Evolutionary conservation across 2,797 vertebrate genomes (phyloP).

Genomic region (Myoxocephalus aenaeus): DNA sequence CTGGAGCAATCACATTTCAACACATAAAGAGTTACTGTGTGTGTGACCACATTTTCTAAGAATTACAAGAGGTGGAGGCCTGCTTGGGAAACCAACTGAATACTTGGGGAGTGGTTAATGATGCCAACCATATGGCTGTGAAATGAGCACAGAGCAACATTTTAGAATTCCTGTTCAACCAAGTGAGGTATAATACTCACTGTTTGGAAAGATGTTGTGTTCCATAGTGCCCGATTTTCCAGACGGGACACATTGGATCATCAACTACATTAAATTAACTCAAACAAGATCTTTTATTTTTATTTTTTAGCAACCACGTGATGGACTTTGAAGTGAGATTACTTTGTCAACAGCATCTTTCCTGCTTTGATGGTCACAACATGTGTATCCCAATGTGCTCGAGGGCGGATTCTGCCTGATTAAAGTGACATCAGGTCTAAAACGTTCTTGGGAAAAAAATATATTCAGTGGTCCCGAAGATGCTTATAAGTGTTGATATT

Average conservation of each 20-base stretch:
- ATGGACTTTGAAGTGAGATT: slow-evolving; percentile 2
- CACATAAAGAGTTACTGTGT: slow-evolving; percentile 60
- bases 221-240: neutral
- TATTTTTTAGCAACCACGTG: no score
- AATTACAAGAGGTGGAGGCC: slow-evolving; percentile 66
- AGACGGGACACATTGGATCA: slow-evolving; percentile 18
- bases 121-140: slow-evolving; percentile 70
- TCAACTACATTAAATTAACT: slow-evolving; percentile 14
- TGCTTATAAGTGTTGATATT: slow-evolving; percentile 33
- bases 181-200: slow-evolving; percentile 44
- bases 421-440: slow-evolving; percentile 1
- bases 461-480: slow-evolving; percentile 23
- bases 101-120: slow-evolving; percentile 68
- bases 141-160: slow-evolving; percentile 52
- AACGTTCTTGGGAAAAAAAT: slow-evolving; percentile 23
- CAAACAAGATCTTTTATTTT: slow-evolving; percentile 7
- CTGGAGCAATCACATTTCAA: slow-evolving; percentile 52
- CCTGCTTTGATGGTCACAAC: slow-evolving; percentile 12
- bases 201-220: slow-evolving; percentile 21
- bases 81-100: slow-evolving; percentile 64
- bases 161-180: slow-evolving; percentile 52
- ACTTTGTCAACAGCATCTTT: neutral
- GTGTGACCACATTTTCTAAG: slow-evolving; percentile 62
- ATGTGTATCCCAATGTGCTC: neutral
- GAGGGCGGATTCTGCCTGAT: neutral